These are phyloP conservation scores for Heliconius nattereri DNA, from an alignment of 1,140 invertebrate genomes.

Conservation along the genomic window DNA sequence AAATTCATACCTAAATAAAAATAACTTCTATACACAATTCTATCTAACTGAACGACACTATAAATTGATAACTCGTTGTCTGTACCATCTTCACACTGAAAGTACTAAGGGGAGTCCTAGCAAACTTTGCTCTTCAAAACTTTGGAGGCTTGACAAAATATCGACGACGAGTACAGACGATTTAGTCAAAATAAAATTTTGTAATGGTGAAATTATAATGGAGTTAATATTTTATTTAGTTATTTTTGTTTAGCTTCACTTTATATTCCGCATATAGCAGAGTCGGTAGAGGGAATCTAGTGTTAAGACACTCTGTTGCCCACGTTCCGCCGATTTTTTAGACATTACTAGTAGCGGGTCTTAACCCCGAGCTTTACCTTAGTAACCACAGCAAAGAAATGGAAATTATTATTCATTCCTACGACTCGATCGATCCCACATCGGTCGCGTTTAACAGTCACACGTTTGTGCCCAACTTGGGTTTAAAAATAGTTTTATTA, in stretches of 20 bases:
- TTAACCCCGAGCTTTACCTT: not conserved
- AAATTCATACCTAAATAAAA: too few relatives aligned
- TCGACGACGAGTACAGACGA: not conserved
- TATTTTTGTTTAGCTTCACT: too few relatives aligned
- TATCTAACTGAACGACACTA: not conserved
- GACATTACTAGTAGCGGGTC: not conserved
- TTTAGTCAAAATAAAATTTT: not conserved
- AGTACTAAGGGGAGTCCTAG: not conserved
- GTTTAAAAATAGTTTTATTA: too few relatives aligned
- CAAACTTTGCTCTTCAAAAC: not conserved
- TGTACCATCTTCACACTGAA: not conserved
- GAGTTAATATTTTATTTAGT: not conserved
- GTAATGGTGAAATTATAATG: not conserved
- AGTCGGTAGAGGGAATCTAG: too few relatives aligned
- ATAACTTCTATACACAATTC: not conserved
- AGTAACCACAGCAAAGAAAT: not conserved
- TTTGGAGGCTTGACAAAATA: not conserved
- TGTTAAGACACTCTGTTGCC: too few relatives aligned
- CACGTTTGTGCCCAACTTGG: too few relatives aligned
- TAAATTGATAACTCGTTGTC: not conserved
- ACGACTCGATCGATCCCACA: not conserved
- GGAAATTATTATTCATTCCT: not conserved
- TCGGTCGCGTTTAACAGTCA: too few relatives aligned
- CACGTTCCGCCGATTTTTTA: too few relatives aligned
- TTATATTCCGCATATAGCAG: too few relatives aligned